These are phyloP conservation scores for Philantomba maxwellii DNA, from an alignment of 2,113 vertebrate genomes.

Conservation along the genomic window DNA sequence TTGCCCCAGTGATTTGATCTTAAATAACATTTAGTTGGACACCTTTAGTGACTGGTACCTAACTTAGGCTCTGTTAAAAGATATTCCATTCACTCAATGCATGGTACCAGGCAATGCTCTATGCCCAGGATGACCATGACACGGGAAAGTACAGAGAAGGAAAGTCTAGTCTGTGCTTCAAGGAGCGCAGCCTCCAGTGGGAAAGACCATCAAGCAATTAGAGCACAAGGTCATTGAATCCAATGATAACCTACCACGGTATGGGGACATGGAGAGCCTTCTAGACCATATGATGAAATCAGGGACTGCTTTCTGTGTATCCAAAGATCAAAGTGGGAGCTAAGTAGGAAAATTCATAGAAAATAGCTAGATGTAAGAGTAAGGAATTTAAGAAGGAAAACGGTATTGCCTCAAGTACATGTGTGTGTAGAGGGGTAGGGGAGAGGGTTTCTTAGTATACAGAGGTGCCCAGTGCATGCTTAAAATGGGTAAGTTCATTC, in stretches of 20 bases:
- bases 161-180: neutral
- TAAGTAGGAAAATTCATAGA: neutral
- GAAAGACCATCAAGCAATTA: neutral
- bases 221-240: too few relatives aligned
- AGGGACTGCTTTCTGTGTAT: neutral
- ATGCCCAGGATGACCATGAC: neutral
- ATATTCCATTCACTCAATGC: neutral
- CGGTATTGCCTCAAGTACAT: neutral
- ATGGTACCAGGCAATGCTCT: neutral
- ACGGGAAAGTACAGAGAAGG: fast-evolving
- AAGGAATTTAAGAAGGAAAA: neutral
- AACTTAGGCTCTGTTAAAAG: neutral
- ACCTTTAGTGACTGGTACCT: neutral
- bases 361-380: neutral
- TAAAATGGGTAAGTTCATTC: neutral
- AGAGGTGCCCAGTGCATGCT: neutral
- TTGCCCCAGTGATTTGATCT: neutral
- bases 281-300: neutral
- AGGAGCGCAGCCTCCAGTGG: fast-evolving
- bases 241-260: fast-evolving
- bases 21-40: neutral
- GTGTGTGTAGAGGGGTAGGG: neutral
- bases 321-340: neutral
- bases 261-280: fast-evolving
- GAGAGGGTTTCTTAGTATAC: neutral